Percentiles rank a stretch among this genome's conserved stretches.
Evolutionary conservation across 2,888 invertebrate genomes (phyloP).

Genomic region (Callyntrura guangdongensis): DNA sequence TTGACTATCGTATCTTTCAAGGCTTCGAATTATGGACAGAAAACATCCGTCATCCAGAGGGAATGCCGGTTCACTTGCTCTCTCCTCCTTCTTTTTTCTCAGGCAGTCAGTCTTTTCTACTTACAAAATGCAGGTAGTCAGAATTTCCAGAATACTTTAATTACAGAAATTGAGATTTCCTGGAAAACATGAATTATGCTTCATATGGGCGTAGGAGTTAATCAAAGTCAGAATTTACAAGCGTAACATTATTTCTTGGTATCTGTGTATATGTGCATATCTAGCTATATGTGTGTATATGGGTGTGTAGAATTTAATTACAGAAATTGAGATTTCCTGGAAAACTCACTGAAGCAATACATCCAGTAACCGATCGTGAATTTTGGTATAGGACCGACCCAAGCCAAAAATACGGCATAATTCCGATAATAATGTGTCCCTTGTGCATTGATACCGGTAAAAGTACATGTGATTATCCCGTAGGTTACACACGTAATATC

Average conservation of each 20-base stretch:
- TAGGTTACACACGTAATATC: background rate
- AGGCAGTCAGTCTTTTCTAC: background rate
- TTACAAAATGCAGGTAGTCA: background rate
- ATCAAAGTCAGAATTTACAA: too few relatives aligned
- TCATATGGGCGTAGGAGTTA: too few relatives aligned
- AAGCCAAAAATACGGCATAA: slow-evolving; percentile 27
- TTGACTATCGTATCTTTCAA: slow-evolving; percentile 50
- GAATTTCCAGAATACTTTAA: slow-evolving; percentile 14
- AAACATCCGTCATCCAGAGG: slow-evolving; percentile 68
- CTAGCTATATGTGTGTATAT: too few relatives aligned
- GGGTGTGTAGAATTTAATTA: slow-evolving; percentile 63
- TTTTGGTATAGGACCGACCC: slow-evolving; percentile 22
- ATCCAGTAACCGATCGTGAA: background rate
- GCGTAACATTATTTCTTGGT: background rate
- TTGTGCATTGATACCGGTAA: slow-evolving; percentile 30
- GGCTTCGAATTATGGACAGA: slow-evolving; percentile 65
- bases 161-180: too few relatives aligned
- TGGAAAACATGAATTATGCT: too few relatives aligned
- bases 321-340: slow-evolving; percentile 78
- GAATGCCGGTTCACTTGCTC: slow-evolving; percentile 12
- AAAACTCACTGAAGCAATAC: slow-evolving; percentile 52
- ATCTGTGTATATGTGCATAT: background rate
- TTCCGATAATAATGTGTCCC: slow-evolving; percentile 74
- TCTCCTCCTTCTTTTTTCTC: background rate
- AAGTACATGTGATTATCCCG: background rate